A percentile compares a stretch with the other conserved stretches of the same genome.
phyloP scores from a whole-genome alignment of 2,797 vertebrate species.

The Stomatorhinus walkeri region DNA sequence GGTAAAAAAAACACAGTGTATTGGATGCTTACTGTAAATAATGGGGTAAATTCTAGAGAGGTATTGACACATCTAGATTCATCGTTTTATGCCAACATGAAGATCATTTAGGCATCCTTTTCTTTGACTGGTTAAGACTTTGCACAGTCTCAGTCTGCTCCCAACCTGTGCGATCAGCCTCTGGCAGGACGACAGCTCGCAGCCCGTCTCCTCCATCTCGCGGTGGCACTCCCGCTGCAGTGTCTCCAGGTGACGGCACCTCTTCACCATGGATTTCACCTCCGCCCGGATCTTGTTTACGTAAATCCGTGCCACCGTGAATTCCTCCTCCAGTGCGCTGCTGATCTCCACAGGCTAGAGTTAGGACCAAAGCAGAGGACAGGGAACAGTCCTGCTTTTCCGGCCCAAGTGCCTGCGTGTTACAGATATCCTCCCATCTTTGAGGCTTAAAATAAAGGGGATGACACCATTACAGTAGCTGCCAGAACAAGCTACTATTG shows the following conservation, averaged over 20 bases:
- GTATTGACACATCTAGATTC: background rate
- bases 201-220: constrained; percentile 69
- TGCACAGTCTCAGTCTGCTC: background rate
- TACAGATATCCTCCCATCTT: background rate
- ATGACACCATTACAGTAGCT: background rate
- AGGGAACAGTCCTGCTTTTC: background rate
- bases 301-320: constrained; percentile 72
- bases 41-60: background rate
- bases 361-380: background rate
- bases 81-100: background rate
- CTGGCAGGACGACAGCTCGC: constrained; percentile 68
- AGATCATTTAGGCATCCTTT: background rate
- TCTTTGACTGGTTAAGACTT: background rate
- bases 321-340: constrained; percentile 71
- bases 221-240: constrained; percentile 67
- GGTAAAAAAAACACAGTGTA: background rate
- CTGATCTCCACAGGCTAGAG: constrained; percentile 67
- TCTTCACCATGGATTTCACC: constrained; percentile 71
- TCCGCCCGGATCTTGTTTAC: constrained; percentile 76
- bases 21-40: background rate
- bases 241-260: constrained; percentile 67
- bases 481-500: background rate
- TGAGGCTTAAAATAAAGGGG: background rate
- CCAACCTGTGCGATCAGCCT: constrained; percentile 68
- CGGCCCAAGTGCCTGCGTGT: background rate